Evolutionary conservation across 2,113 vertebrate species (phyloP).

Genomic region (Notiomystis cincta): DNA sequence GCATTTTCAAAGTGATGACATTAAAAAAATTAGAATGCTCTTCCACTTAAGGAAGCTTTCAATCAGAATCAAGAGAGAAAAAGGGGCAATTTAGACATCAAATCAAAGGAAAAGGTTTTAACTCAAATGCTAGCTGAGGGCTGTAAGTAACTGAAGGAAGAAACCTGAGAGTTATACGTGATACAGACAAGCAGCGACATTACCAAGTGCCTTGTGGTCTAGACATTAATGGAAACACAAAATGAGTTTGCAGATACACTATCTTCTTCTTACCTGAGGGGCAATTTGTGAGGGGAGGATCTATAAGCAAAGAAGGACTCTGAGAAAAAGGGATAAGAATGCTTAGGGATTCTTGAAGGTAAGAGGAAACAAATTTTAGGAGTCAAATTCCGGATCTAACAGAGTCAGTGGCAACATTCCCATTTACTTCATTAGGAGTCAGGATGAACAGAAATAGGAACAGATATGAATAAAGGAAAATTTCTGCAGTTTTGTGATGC

Average conservation of each 20-base stretch:
- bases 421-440: not conserved
- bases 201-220: not conserved
- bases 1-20: not conserved
- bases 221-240: not conserved
- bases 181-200: rapidly evolving
- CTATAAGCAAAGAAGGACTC: not conserved
- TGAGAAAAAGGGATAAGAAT: not conserved
- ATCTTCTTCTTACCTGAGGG: not conserved
- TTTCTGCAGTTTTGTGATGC: not conserved
- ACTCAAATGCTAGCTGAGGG: not conserved
- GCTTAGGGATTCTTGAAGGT: not conserved
- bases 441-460: not conserved
- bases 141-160: not conserved
- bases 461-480: not conserved
- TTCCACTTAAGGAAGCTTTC: not conserved
- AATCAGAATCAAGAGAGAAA: not conserved
- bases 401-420: not conserved
- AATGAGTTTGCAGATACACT: not conserved
- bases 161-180: not conserved
- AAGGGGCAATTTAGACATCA: not conserved
- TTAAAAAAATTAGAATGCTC: not conserved
- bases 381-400: not conserved
- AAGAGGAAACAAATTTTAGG: not conserved
- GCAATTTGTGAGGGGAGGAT: not conserved
- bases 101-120: not conserved